These are phyloP conservation scores for Hoplostethus mediterraneus DNA, from an alignment of 2,797 vertebrate species.

Conservation along the genomic window DNA sequence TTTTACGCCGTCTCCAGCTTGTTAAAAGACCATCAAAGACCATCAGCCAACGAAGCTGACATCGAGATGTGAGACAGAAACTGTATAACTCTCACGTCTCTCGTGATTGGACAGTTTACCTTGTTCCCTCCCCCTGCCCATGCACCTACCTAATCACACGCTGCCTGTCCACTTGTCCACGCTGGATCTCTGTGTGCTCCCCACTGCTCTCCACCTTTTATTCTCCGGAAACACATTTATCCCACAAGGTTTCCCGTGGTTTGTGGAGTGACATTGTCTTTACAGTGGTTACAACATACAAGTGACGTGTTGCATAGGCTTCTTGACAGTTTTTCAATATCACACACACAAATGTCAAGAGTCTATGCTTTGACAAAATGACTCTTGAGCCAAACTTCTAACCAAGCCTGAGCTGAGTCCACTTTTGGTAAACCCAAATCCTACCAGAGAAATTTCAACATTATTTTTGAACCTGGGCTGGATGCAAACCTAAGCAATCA, in stretches of 20 bases:
- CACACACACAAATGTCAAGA: background rate
- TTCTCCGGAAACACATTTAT: background rate
- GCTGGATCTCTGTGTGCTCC: constrained; percentile 10
- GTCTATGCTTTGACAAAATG: background rate
- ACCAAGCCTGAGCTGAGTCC: background rate
- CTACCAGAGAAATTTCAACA: background rate
- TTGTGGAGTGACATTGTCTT: constrained; percentile 25
- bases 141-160: constrained; percentile 40
- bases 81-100: constrained; percentile 15
- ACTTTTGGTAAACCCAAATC: background rate
- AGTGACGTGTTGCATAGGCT: constrained; percentile 29
- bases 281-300: constrained; percentile 14
- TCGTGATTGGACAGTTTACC: constrained; percentile 43
- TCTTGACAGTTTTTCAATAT: constrained; percentile 13
- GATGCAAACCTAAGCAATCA: constrained; percentile 1
- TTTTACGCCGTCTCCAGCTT: constrained; percentile 78
- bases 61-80: constrained; percentile 72
- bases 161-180: constrained; percentile 46
- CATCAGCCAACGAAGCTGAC: constrained; percentile 67
- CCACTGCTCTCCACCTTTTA: constrained; percentile 16
- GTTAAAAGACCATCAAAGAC: constrained; percentile 64
- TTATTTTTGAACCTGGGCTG: constrained; percentile 7
- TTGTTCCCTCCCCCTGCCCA: constrained; percentile 23
- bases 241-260: constrained; percentile 2
- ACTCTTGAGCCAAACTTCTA: background rate